Evolutionary conservation across 2,888 invertebrate genomes (phyloP), one percentile per base, ranked within the genome.

Genomic region (Tolmerus cingulatus): DNA sequence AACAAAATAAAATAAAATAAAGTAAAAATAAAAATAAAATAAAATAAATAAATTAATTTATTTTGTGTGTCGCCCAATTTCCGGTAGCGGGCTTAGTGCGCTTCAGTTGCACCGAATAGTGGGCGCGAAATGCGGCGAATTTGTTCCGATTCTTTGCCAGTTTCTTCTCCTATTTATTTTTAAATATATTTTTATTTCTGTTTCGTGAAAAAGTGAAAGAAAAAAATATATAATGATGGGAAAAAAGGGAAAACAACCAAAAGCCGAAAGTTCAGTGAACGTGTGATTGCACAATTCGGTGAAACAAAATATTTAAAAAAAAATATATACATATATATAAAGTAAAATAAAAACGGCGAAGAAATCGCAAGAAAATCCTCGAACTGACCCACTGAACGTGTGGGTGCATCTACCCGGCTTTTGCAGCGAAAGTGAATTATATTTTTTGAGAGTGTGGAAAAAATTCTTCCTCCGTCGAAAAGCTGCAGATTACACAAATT

Each of bases 261-360:
- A 66, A 51, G 19, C 66, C 66, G 57, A 82, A 78, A 82, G 82
- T 57, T 57, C 66, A 40, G 66, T 82, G 82, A 82, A 82, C 82
- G 55, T 82, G 57, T 82, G 82, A 82, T 82, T 82, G 82, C 82
- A 82, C 82, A 82, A 82, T 82, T 37, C n/a, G 66, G 57, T 57
- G 27, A 43, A 78, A 23, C 9, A 23, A 82, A 82, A 82, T 37
- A 66, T 34, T 12, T 37, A 82, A 57, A 30, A 30, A 34, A 7
- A 34, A 7, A 30, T 30, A n/a, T n/a, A n/a, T n/a, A n/a, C n/a
- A n/a, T n/a, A n/a, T n/a, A n/a, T n/a, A n/a, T 34, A 34, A 34
- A 34, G 0, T 34, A 34, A 34, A 30, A 14, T 27, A 55, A 57
- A 82, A 57, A 34, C 12, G 9, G 27, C 66, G 27, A 27, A 23